These are phyloP conservation scores for Okamejei kenojei DNA, from an alignment of 2,797 vertebrate species.

Conservation along the genomic window DNA sequence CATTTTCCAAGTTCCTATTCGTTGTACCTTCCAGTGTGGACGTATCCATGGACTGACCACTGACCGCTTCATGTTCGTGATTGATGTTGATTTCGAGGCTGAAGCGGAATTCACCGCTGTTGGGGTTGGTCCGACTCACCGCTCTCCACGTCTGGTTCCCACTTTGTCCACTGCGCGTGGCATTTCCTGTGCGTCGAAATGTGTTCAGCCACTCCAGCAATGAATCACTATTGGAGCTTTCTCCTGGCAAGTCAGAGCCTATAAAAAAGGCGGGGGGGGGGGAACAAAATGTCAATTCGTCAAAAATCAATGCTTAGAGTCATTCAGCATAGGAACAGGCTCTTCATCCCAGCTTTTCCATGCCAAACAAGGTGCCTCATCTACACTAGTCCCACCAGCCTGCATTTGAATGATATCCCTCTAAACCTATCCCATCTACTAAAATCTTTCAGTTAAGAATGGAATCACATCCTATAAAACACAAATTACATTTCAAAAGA, in stretches of 20 bases:
- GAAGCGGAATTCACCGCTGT: constrained; percentile 87
- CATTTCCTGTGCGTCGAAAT: constrained; percentile 82
- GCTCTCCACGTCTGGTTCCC: constrained; percentile 94
- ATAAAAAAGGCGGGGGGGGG: constrained; percentile 40
- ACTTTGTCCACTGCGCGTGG: constrained; percentile 84
- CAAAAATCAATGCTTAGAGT: not conserved
- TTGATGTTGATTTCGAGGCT: constrained; percentile 94
- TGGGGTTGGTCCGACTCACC: constrained; percentile 85
- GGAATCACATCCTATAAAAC: not conserved
- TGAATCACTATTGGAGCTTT: constrained; percentile 75
- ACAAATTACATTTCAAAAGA: not conserved
- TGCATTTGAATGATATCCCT: too few species aligned
- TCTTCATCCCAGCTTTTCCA: too few species aligned
- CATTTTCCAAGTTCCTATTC: constrained; percentile 45
- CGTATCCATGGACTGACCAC: constrained; percentile 47
- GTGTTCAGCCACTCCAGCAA: constrained; percentile 87
- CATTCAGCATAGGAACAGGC: too few species aligned
- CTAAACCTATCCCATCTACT: too few species aligned
- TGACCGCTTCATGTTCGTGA: constrained; percentile 66
- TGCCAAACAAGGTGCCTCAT: too few species aligned
- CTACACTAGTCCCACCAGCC: too few species aligned
- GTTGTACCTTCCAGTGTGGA: constrained; percentile 42
- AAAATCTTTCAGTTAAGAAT: not conserved
- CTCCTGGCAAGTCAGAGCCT: constrained; percentile 69
- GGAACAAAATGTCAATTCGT: not conserved